Conservation (phyloP, 2,113 vertebrate genomes). For the Trochalopteron elliotii region DNA sequence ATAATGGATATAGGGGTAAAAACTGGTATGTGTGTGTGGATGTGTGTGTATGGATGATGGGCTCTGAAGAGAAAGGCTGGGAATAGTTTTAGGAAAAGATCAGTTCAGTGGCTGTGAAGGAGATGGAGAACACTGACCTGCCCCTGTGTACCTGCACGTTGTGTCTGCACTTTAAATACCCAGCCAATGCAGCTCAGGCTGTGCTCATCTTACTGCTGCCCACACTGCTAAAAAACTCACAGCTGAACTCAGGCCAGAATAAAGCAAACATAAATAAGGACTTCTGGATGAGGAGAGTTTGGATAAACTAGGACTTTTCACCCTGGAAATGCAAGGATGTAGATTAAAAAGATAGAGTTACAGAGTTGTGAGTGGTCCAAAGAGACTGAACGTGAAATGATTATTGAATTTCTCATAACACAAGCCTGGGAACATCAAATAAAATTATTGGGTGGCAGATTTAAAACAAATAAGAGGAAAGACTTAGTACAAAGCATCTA, state of each 20-base stretch:
- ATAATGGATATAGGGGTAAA: not conserved
- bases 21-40: not conserved
- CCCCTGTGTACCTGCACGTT: accelerated
- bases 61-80: not conserved
- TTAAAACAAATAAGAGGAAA: not conserved
- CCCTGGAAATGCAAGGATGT: not conserved
- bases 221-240: not conserved
- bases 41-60: not conserved
- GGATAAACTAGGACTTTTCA: not conserved
- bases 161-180: not conserved
- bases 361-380: not conserved
- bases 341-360: not conserved
- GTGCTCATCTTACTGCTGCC: not conserved
- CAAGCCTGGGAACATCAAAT: not conserved
- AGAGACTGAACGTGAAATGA: not conserved
- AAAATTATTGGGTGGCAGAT: not conserved
- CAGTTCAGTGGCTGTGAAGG: not conserved
- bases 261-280: not conserved
- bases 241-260: not conserved
- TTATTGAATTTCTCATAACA: not conserved
- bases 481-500: not conserved
- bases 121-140: not conserved
- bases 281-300: not conserved
- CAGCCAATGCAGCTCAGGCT: accelerated
- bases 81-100: not conserved